Base-by-base conservation (phyloP, 2,888 invertebrate genomes). In the Melanargia galathea region DNA sequence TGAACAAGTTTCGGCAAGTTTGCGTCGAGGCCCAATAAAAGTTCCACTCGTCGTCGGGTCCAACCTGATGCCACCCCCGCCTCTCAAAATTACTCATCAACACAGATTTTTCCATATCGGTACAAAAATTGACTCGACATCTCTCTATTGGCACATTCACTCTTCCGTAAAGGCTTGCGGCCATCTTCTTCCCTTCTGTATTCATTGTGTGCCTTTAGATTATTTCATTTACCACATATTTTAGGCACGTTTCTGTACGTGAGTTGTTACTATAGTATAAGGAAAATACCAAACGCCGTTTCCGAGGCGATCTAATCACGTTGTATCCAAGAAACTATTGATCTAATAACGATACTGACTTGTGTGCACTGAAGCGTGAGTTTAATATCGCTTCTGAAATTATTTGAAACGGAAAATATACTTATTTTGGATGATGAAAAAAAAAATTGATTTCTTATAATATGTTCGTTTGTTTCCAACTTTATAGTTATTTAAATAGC, bases 1-100 rank as follows among this genome's bases (percentile, higher is more conserved):
- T 97, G 80, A 98, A 98, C 67, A 98, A 94, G 77, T 94, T 97
- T 63, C 98, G 93, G 74, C 97, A 97, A 20, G 96, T 97, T 78
- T 96, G 95, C 1, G 97, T 97, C 59, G 96, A 96, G 3, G 98
- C 96, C 98, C 98, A 98, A 82, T 98, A 98, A 80, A 98, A 95
- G 82, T 98, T 97, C 98, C 98, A 98, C 75, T 98, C 97, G 76
- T 98, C 98, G 72, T 98, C 97, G 0, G 96, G 95, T 4, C 94
- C 93, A 3, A 76, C 97, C 79, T 95, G 95, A 16, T 92, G 85
- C 97, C 97, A 97, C 7, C 96, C 96, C 60, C 97, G 91, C 78
- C 96, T 95, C 74, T 97, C 97, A 81, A 97, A 97, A 84, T 97
- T 97, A 71, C 95, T 95, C 38, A 96, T 93, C 61, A 98, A 92